Base-by-base conservation (phyloP, 2,888 invertebrate species). In the Papilio protenor region DNA sequence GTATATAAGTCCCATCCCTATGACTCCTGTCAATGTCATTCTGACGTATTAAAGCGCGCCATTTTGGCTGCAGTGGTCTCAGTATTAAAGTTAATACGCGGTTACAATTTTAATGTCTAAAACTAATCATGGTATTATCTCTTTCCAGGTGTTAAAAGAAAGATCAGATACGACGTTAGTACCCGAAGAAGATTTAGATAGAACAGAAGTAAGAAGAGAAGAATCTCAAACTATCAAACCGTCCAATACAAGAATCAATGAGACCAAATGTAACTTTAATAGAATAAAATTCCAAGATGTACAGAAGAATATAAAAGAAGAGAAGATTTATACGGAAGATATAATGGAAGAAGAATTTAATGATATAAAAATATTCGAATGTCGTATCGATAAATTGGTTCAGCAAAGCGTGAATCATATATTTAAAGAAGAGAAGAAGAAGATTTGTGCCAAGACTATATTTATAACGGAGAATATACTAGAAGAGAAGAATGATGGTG, bases 391-490 rank as follows among this genome's bases (percentile, higher is more conserved):
- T 16, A 94, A 92, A 70, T 79, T 94, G 0, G 94, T 94, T 0
- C 92, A 93, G 59, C 90, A 93, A 59, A 93, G 92, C 64, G 94
- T 94, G 0, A 93, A 93, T 61, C 94, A 94, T 49, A 90, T 94
- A 18, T 94, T 87, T 76, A 93, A 90, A 79, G 86, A 84, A 2
- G 79, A 80, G 2, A 80, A 80, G 84, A 91, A 89, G 76, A 92
- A 90, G 75, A 87, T 94, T 0, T 89, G 88, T 23, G 94, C 94
- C 0, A 94, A 93, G 84, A 94, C 94, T 0, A 91, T 94, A 57
- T 94, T 94, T 79, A 87, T 93, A 23, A 88, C 88, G 40, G 89
- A 88, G 86, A 88, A 11, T 79, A 84, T 81, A 21, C 84, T 84
- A 14, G 75, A 40, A n/a, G 75, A 79, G 69, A 79, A 79, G 76